A percentile compares a stretch with the other conserved stretches of the same genome.
These are phyloP conservation scores for Atractosteus spatula DNA, from an alignment of 2,113 vertebrate species.

Conservation along the genomic window DNA sequence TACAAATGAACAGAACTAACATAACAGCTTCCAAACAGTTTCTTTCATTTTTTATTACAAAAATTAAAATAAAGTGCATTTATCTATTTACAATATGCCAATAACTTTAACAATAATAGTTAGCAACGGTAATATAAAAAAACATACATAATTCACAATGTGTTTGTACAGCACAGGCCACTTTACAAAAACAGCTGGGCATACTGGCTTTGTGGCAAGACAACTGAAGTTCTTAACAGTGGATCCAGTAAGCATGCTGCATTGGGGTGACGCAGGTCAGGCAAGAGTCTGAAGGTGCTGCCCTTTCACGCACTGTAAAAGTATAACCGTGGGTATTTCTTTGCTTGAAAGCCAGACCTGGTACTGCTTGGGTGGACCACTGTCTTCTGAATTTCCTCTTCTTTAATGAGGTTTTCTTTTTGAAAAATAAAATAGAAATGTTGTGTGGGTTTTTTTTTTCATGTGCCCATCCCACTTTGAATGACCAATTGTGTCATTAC, in stretches of 20 bases:
- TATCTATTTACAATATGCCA: slow-evolving; percentile 74
- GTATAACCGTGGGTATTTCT: no score
- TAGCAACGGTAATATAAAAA: slow-evolving; percentile 60
- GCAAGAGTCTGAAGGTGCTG: no score
- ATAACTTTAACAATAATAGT: slow-evolving; percentile 68
- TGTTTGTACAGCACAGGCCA: slow-evolving; percentile 67
- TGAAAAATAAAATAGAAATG: no score
- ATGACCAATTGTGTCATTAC: no score
- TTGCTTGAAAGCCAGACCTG: no score
- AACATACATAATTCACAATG: slow-evolving; percentile 63
- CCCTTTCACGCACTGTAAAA: no score
- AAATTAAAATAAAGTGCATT: slow-evolving; percentile 73
- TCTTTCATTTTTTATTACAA: slow-evolving; percentile 63
- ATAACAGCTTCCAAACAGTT: slow-evolving; percentile 9
- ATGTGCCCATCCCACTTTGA: no score
- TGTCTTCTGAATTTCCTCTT: no score
- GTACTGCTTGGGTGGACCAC: no score
- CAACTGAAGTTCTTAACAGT: slow-evolving; percentile 40
- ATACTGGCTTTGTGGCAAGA: slow-evolving; percentile 54
- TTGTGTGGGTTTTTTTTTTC: no score
- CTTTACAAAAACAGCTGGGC: slow-evolving; percentile 67
- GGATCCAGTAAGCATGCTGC: slow-evolving; percentile 40
- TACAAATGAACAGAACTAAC: not conserved
- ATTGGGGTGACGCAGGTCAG: slow-evolving; percentile 29
- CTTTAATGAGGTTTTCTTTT: no score